Evolutionary conservation across 2,888 invertebrate genomes (phyloP).

Genomic region (Cephalotes varians): DNA sequence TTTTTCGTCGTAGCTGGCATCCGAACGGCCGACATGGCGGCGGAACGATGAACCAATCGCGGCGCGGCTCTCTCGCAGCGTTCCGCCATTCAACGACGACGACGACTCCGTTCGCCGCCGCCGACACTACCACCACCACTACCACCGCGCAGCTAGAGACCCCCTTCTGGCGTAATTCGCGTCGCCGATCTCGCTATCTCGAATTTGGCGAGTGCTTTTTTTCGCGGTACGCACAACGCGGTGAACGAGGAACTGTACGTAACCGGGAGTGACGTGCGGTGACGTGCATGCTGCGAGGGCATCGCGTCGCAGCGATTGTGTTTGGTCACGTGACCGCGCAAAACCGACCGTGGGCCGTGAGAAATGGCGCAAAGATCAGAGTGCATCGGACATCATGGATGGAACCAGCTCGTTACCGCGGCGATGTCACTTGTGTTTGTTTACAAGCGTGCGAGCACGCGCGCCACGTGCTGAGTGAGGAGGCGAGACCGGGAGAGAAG

Average conservation of each 20-base stretch:
- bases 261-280: background rate
- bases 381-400: slow-evolving; percentile 86
- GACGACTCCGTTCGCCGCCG: slow-evolving; percentile 64
- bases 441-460: slow-evolving; percentile 92
- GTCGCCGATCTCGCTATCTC: slow-evolving; percentile 41
- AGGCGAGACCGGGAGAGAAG: background rate
- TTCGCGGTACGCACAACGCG: slow-evolving; percentile 74
- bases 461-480: slow-evolving; percentile 89
- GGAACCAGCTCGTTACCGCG: slow-evolving; percentile 87
- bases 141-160: slow-evolving; percentile 28
- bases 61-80: slow-evolving; percentile 87
- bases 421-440: slow-evolving; percentile 91
- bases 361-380: slow-evolving; percentile 89
- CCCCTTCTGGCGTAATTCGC: slow-evolving; percentile 46
- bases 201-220: slow-evolving; percentile 75
- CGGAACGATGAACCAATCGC: slow-evolving; percentile 90
- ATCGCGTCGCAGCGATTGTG: slow-evolving; percentile 80
- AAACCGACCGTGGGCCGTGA: slow-evolving; percentile 77
- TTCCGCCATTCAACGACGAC: slow-evolving; percentile 68
- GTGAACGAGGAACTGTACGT: background rate
- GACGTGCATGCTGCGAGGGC: slow-evolving; percentile 1
- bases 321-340: slow-evolving; percentile 87
- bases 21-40: slow-evolving; percentile 89
- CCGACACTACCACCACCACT: background rate
- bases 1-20: slow-evolving; percentile 75